Conservation (phyloP, 1,140 invertebrate species). For the Acromyrmex heyeri region DNA sequence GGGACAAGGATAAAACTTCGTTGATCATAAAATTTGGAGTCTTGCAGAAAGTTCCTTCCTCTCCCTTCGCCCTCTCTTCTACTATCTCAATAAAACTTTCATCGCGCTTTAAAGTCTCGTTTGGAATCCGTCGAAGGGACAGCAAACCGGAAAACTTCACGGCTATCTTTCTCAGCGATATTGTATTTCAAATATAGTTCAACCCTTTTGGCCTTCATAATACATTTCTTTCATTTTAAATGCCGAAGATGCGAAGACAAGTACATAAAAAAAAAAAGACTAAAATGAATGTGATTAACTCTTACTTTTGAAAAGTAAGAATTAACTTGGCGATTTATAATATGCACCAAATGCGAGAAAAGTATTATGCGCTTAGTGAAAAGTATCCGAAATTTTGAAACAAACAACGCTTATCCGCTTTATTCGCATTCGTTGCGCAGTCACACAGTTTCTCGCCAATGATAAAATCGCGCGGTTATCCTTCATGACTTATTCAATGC, state of each 20-base stretch:
- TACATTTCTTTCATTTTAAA: neutral
- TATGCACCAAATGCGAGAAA: neutral
- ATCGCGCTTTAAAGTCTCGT: conserved; percentile 73
- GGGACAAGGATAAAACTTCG: conserved; percentile 16
- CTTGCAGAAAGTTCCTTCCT: conserved; percentile 22
- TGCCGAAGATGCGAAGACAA: neutral
- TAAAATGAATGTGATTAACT: neutral
- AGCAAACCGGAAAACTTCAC: conserved; percentile 67
- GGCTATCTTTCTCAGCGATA: conserved; percentile 40
- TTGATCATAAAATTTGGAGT: conserved; percentile 67
- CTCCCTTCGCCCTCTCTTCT: conserved; percentile 11
- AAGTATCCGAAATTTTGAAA: conserved; percentile 69
- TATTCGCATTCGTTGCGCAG: conserved; percentile 67
- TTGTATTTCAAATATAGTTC: conserved; percentile 6
- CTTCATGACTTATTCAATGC: conserved; percentile 81
- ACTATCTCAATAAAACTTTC: conserved; percentile 75
- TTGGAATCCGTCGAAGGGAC: conserved; percentile 64
- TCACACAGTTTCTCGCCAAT: conserved; percentile 73
- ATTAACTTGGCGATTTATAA: neutral
- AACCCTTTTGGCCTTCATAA: conserved; percentile 7
- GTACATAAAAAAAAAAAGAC: neutral
- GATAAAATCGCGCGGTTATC: conserved; percentile 80
- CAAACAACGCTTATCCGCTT: conserved; percentile 55
- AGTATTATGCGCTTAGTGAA: neutral
- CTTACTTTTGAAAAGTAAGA: neutral